These are phyloP conservation scores for Pseudochromis fuscus DNA, from an alignment of 2,797 vertebrate species.

Conservation along the genomic window DNA sequence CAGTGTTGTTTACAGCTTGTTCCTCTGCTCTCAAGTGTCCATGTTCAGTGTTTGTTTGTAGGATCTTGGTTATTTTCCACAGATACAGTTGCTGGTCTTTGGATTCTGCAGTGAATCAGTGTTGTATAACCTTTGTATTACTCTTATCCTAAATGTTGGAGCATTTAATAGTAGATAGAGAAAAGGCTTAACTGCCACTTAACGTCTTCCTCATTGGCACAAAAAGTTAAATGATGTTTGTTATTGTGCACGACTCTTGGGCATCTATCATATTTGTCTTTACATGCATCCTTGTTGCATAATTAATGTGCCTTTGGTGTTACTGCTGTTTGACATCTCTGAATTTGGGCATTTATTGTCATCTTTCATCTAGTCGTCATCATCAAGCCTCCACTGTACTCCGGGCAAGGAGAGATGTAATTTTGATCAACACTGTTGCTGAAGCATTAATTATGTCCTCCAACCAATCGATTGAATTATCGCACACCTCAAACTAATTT, in stretches of 20 bases:
- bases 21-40: no score
- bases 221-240: background rate
- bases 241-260: background rate
- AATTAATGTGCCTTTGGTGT: background rate
- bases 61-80: slow-evolving; percentile 1
- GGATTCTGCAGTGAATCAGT: background rate
- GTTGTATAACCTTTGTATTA: background rate
- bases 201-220: background rate
- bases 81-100: background rate
- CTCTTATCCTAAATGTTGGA: no score
- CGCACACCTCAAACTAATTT: background rate
- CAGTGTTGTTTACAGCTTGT: no score
- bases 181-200: background rate
- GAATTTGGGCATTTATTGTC: background rate
- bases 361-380: slow-evolving; percentile 18
- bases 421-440: slow-evolving; percentile 12
- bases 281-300: background rate
- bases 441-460: slow-evolving; percentile 20
- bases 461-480: slow-evolving; percentile 1
- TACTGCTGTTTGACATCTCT: background rate
- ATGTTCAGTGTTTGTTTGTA: background rate
- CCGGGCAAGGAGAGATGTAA: background rate
- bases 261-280: background rate
- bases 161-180: background rate
- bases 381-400: slow-evolving; percentile 5